These are phyloP conservation scores for Nomada fucata DNA, from an alignment of 2,888 invertebrate species.

Conservation along the genomic window DNA sequence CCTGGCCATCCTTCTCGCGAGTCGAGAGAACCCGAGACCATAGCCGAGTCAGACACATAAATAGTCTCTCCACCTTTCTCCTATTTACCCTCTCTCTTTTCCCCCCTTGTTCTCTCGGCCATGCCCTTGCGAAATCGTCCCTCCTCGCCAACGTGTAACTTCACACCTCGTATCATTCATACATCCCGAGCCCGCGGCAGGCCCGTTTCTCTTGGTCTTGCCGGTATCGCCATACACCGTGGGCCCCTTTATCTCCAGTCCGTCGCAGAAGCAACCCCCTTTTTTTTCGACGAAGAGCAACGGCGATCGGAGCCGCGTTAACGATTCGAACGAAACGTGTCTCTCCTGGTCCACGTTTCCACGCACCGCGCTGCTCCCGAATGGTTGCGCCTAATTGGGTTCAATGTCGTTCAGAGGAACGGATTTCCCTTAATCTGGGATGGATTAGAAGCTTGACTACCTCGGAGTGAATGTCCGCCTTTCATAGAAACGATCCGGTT, in stretches of 20 bases:
- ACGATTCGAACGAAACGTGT: constrained; percentile 10
- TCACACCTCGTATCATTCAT: constrained; percentile 70
- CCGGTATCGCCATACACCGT: constrained; percentile 54
- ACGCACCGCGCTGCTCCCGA: constrained; percentile 15
- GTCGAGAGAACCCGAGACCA: constrained; percentile 63
- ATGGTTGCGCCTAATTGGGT: constrained; percentile 51
- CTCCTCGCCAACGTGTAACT: constrained; percentile 61
- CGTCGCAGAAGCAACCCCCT: constrained; percentile 23
- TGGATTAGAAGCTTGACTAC: constrained; percentile 8
- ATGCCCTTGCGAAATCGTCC: constrained; percentile 13
- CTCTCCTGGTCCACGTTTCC: constrained; percentile 8
- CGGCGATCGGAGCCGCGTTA: constrained; percentile 16
- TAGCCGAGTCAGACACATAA: constrained; percentile 70
- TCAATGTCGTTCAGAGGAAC: constrained; percentile 44
- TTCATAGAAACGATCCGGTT: neutral
- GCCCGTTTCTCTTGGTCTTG: constrained; percentile 43
- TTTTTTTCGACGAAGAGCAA: constrained; percentile 19
- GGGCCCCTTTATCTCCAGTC: constrained; percentile 48
- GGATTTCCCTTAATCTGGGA: constrained; percentile 1
- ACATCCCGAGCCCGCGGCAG: constrained; percentile 43
- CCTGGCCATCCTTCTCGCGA: constrained; percentile 51
- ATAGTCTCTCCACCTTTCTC: constrained; percentile 58
- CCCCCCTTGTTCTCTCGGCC: neutral
- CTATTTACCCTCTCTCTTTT: neutral
- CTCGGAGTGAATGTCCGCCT: neutral